A percentile compares a stretch with the other conserved stretches of the same genome.
phyloP scores from a whole-genome alignment of 1,140 invertebrate genomes.

The Macrostomum lignano region DNA sequence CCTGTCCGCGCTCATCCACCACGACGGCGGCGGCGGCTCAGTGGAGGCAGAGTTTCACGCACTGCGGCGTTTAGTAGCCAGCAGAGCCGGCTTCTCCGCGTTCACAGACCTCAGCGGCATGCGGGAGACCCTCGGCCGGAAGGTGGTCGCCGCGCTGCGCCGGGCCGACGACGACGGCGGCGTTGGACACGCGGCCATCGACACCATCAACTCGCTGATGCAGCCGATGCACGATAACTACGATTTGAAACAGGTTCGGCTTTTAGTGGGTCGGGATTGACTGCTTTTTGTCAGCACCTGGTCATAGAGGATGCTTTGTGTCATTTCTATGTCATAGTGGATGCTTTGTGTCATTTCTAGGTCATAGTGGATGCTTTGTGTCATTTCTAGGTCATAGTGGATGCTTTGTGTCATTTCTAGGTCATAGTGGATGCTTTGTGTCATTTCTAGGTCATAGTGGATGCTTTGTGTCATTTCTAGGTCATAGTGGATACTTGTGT shows the following conservation, averaged over 20 bases:
- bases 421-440: too few relatives aligned
- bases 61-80: constrained; percentile 61
- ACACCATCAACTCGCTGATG: constrained; percentile 86
- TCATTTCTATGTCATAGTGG: too few relatives aligned
- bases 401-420: too few relatives aligned
- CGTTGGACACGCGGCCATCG: constrained; percentile 73
- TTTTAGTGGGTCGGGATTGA: too few relatives aligned
- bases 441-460: too few relatives aligned
- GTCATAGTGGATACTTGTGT: too few relatives aligned
- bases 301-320: too few relatives aligned
- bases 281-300: too few relatives aligned
- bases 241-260: constrained; percentile 57
- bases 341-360: too few relatives aligned
- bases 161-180: constrained; percentile 52
- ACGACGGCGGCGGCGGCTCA: constrained; percentile 34
- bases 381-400: too few relatives aligned
- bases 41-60: constrained; percentile 61
- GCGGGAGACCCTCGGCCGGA: constrained; percentile 65
- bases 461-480: too few relatives aligned
- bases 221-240: constrained; percentile 89
- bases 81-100: constrained; percentile 79
- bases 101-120: constrained; percentile 67
- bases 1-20: constrained; percentile 41
- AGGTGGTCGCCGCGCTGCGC: constrained; percentile 56
- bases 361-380: too few relatives aligned